Evolutionary conservation across 1,140 invertebrate species (phyloP).

Genomic region (Brachionus plicatilis): DNA sequence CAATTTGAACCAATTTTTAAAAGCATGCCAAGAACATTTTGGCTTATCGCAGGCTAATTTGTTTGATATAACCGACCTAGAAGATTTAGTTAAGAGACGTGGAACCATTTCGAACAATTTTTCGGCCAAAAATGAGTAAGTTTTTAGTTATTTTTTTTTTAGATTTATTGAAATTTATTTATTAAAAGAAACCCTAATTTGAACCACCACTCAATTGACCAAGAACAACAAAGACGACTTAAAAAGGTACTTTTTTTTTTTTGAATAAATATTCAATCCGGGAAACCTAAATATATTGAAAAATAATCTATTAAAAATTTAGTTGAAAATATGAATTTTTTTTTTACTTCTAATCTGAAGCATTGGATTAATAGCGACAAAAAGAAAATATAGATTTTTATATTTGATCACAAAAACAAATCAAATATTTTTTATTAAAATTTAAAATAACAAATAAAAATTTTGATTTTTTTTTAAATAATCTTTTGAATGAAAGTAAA

Average conservation of each 20-base stretch:
- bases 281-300: neutral
- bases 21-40: conserved; percentile 49
- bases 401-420: too few species aligned
- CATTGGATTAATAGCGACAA: too few species aligned
- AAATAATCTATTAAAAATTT: neutral
- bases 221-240: conserved; percentile 39
- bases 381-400: too few species aligned
- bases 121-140: neutral
- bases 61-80: conserved; percentile 51
- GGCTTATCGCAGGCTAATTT: conserved; percentile 49
- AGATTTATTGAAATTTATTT: neutral
- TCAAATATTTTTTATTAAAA: too few species aligned
- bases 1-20: conserved; percentile 51
- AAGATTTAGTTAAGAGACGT: conserved; percentile 45
- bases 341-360: too few species aligned
- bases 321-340: too few species aligned
- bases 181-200: neutral
- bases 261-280: neutral
- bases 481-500: too few species aligned
- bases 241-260: conserved; percentile 33
- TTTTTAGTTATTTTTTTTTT: neutral
- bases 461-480: too few species aligned
- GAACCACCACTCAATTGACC: neutral
- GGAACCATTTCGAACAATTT: conserved; percentile 6
- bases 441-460: too few species aligned